Evolutionary conservation across 2,797 vertebrate genomes (phyloP).

Genomic region (Diplodus puntazzo): DNA sequence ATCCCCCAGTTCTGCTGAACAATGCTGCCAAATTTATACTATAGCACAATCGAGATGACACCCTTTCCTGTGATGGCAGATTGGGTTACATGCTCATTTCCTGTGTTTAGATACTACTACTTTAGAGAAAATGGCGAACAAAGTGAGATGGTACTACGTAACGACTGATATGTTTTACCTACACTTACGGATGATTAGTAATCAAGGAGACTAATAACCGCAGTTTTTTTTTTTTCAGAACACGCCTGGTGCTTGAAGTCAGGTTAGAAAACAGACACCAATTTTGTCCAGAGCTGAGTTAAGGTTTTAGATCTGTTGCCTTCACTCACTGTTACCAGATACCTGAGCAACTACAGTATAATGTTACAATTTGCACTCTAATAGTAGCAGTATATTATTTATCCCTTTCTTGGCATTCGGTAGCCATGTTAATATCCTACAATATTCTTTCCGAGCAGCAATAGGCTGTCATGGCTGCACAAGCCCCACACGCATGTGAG

Average conservation of each 20-base stretch:
- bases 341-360: background rate
- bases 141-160: background rate
- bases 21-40: background rate
- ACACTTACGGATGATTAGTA: no score
- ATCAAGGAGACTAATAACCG: no score
- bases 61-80: slow-evolving; percentile 2
- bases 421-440: background rate
- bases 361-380: background rate
- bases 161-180: no score
- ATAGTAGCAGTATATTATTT: background rate
- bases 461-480: background rate
- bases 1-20: background rate
- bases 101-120: slow-evolving; percentile 5
- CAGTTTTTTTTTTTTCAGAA: background rate
- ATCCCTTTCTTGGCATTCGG: background rate
- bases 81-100: background rate
- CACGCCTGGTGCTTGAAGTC: background rate
- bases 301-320: background rate
- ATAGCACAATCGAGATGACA: background rate
- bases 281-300: background rate
- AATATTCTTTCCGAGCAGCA: slow-evolving; percentile 20
- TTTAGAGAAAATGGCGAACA: background rate
- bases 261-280: background rate
- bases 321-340: background rate
- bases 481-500: slow-evolving; percentile 8